Conservation (phyloP, 2,113 vertebrate genomes). For the Misgurnus mizolepis region DNA sequence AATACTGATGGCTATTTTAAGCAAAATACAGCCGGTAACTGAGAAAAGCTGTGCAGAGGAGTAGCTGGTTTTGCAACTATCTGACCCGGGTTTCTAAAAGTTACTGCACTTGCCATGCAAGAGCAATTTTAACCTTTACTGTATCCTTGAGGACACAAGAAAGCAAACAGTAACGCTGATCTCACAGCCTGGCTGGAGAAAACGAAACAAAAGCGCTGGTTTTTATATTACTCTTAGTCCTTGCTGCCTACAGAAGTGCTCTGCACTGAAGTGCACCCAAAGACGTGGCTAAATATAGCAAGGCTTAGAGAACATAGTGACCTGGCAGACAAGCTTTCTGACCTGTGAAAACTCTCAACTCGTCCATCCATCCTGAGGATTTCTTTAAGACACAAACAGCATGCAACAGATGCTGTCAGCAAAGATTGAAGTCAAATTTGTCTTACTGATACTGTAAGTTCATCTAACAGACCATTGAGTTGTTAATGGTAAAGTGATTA, state of each 20-base stretch:
- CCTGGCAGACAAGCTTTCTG: constrained; percentile 66
- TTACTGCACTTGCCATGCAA: constrained; percentile 23
- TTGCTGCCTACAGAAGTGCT: constrained; percentile 52
- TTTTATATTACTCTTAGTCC: constrained; percentile 48
- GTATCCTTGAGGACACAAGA: constrained; percentile 3
- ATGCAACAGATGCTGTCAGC: constrained; percentile 6
- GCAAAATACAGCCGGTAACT: constrained; percentile 4
- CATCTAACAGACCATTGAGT: background rate
- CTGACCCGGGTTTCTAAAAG: constrained; percentile 6
- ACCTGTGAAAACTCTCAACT: constrained; percentile 67
- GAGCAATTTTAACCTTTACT: constrained; percentile 23
- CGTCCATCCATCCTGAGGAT: constrained; percentile 43
- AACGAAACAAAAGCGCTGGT: background rate
- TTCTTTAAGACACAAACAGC: background rate
- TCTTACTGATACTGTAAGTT: background rate
- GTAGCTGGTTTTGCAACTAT: constrained; percentile 32
- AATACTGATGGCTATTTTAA: constrained; percentile 6
- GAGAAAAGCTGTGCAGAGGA: background rate
- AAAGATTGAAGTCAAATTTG: background rate
- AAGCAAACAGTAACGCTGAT: constrained; percentile 16
- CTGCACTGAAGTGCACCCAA: constrained; percentile 62
- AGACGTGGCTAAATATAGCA: constrained; percentile 70
- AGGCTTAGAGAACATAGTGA: constrained; percentile 71
- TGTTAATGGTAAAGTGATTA: background rate
- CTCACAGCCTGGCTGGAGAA: constrained; percentile 8